Base-by-base conservation (phyloP, 92 coral and sea anemone genomes). In the Siderastrea radians region DNA sequence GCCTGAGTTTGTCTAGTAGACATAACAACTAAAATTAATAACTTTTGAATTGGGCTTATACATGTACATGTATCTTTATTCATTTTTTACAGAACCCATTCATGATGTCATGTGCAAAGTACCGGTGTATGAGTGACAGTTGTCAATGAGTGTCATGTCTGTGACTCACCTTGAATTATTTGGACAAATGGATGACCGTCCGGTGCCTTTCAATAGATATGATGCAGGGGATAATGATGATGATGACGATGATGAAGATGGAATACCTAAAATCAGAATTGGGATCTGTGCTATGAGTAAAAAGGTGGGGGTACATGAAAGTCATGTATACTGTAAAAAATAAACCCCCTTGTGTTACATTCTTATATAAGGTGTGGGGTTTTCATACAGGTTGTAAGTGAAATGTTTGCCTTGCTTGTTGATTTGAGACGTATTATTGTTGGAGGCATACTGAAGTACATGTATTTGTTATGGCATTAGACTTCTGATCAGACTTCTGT, bases 261-360 rank as follows among this genome's bases (percentile, higher is more conserved):
- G 94, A 67, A 89, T 95, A 72, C 98, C 95, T 10, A 96, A 93
- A 72, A 95, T 96, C 60, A 95, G 90, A 81, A 89, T 96, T 70
- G 99, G 99, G 2, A 85, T 96, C 68, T 96, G 99, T 89, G 99
- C 99, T 7, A 96, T 96, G 99, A 95, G 95, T 78, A 96, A 96
- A 88, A 96, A 96, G 96, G 99, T 94, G 6, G 26, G 78, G n/a
- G 66, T 13, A n/a, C 38, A 26, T 26, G 38, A 26, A 38, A 59
- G 7, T 6, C 0, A 26, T 26, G 38, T 26, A 26, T 26, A 26
- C 38, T 26, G 38, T 26, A 26, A 26, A 26, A 26, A 26, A 26
- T 26, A 26, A 26, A 26, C 38, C 38, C 38, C 38, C 38, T 26
- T 26, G 38, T 26, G 38, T 26, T 26, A 26, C 38, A 26, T 26